Evolutionary conservation across 2,113 vertebrate genomes (phyloP).

Genomic region (Nyctibius bracteatus): DNA sequence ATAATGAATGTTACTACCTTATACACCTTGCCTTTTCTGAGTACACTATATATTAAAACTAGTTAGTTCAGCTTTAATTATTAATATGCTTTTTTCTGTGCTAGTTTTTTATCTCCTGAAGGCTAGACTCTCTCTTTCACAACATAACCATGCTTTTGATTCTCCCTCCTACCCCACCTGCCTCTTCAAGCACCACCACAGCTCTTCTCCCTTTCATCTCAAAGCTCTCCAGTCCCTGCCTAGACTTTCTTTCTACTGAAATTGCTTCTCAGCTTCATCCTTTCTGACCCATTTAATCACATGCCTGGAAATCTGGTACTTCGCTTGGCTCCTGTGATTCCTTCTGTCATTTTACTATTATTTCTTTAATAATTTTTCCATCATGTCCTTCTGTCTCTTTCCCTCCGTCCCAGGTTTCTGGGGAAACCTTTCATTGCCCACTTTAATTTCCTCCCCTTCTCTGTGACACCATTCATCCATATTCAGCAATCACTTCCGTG

Average conservation of each 20-base stretch:
- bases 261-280: not conserved
- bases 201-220: not conserved
- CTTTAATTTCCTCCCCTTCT: not conserved
- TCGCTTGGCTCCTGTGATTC: not conserved
- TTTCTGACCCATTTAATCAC: not conserved
- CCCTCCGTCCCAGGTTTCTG: not conserved
- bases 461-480: not conserved
- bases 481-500: not conserved
- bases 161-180: not conserved
- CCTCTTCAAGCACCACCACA: not conserved
- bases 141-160: not conserved
- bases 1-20: not conserved
- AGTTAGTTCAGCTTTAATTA: not conserved
- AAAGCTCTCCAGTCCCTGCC: not conserved
- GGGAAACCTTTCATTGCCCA: accelerated
- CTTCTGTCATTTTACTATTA: not conserved
- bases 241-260: not conserved
- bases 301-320: not conserved
- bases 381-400: accelerated
- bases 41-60: not conserved
- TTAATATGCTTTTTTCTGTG: not conserved
- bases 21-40: not conserved
- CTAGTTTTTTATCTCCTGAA: not conserved
- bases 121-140: not conserved
- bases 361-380: not conserved